Evolutionary conservation across 2,888 invertebrate genomes (phyloP), one percentile per base, ranked within the genome.

Genomic region (Odontothrips loti): DNA sequence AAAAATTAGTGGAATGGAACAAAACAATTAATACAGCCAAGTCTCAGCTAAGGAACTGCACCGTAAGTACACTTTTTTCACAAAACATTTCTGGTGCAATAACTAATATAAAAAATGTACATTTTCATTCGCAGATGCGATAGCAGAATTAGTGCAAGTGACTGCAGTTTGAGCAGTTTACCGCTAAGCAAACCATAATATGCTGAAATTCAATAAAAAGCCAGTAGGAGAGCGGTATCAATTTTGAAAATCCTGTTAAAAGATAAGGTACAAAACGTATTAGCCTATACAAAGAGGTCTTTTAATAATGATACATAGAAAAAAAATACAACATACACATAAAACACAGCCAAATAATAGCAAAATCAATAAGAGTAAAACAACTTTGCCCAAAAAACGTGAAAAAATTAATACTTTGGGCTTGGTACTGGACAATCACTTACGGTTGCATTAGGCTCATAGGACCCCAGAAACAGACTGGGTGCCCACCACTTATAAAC

Each of bases 301-400:
- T 43, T 43, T 43, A 43, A 43, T 43, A 43, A 43, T 6, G 34
- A 43, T 43, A 43, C 6, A 43, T 10, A 23, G 12, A 75, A 23
- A 23, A 75, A 27, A 75, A 75, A 23, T 23, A n/a, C 68, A 23
- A 68, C 23, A 20, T 23, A 68, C 27, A 27, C 68, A 75, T 75
- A 23, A 23, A 27, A 75, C 68, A 75, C 68, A 75, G 68, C 68
- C 68, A 75, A 75, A 75, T 75, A 11, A 75, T 27, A 75, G 20
- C 58, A 58, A 58, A 58, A 58, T 20, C 58, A 58, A 58, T 9
- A 15, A 51, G 17, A 58, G 20, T 58, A 58, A 11, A 58, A 58
- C 58, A 58, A 58, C 17, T 17, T 10, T 20, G 20, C 20, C 15
- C 58, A 58, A 17, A 15, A 58, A 58, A 15, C 0, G 20, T 20